Percentiles rank a stretch among this genome's conserved stretches.
These are phyloP conservation scores for Protophormia terraenovae DNA, from an alignment of 2,888 invertebrate species.

Conservation along the genomic window DNA sequence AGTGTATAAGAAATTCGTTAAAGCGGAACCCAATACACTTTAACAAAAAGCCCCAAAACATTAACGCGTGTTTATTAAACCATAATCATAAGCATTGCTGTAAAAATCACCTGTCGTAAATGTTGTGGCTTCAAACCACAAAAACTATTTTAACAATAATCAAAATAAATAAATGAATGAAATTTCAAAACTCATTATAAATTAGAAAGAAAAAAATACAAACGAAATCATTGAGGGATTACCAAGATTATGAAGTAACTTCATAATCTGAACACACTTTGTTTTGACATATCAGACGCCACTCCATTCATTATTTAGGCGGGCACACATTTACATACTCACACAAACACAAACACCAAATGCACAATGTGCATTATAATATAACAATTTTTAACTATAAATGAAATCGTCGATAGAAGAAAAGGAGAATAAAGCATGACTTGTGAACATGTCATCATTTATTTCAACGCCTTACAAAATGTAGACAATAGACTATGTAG, in stretches of 20 bases:
- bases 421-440: slow-evolving; percentile 23
- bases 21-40: no score
- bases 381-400: slow-evolving; percentile 14
- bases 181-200: slow-evolving; percentile 35
- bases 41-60: background rate
- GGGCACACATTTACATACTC: slow-evolving; percentile 12
- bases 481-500: slow-evolving; percentile 30
- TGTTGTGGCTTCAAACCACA: slow-evolving; percentile 47
- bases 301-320: slow-evolving; percentile 60
- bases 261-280: slow-evolving; percentile 34
- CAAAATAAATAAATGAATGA: slow-evolving; percentile 35
- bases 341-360: slow-evolving; percentile 1
- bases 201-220: background rate
- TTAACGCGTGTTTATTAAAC: slow-evolving; percentile 64
- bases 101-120: slow-evolving; percentile 45
- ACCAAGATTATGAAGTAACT: slow-evolving; percentile 38
- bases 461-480: slow-evolving; percentile 61
- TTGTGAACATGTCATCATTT: slow-evolving; percentile 62
- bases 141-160: slow-evolving; percentile 14
- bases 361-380: slow-evolving; percentile 10
- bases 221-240: slow-evolving; percentile 50
- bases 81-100: background rate
- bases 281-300: slow-evolving; percentile 63
- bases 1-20: no score
- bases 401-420: background rate